Evolutionary conservation across 2,888 invertebrate species (phyloP).

Genomic region (Halictus ligatus): DNA sequence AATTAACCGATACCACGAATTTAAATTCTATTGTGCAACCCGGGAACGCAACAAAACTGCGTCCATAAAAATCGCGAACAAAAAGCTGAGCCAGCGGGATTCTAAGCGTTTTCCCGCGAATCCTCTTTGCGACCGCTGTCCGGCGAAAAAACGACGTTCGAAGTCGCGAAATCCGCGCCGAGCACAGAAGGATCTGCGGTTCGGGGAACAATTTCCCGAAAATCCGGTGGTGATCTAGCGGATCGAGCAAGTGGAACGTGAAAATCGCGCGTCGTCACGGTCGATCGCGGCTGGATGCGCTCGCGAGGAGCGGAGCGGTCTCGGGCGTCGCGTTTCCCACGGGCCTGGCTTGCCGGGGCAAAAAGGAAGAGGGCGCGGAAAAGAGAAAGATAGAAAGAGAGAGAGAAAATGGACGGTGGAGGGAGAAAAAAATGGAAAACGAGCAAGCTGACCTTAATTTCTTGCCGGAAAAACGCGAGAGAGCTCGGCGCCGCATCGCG

Average conservation of each 20-base stretch:
- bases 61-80: background rate
- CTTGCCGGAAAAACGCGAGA: conserved; percentile 53
- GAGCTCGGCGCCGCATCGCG: background rate
- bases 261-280: conserved; percentile 49
- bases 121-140: background rate
- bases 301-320: conserved; percentile 22
- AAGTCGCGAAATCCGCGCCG: background rate
- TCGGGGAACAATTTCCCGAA: conserved; percentile 7
- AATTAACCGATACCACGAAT: background rate
- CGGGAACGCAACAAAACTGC: background rate
- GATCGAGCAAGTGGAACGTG: conserved; percentile 47
- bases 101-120: background rate
- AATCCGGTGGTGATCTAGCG: conserved; percentile 23
- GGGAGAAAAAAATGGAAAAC: conserved; percentile 32
- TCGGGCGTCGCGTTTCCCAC: conserved; percentile 57
- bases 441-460: conserved; percentile 63
- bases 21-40: background rate
- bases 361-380: background rate
- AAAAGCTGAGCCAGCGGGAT: background rate
- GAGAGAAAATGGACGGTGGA: background rate
- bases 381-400: background rate
- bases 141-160: background rate
- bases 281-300: conserved; percentile 34
- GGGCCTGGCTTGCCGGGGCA: conserved; percentile 28
- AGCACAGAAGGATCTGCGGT: background rate